Percentiles rank a stretch among this genome's conserved stretches.
These are phyloP conservation scores for Hypomecis atomaria DNA, from an alignment of 2,888 invertebrate species.

Conservation along the genomic window DNA sequence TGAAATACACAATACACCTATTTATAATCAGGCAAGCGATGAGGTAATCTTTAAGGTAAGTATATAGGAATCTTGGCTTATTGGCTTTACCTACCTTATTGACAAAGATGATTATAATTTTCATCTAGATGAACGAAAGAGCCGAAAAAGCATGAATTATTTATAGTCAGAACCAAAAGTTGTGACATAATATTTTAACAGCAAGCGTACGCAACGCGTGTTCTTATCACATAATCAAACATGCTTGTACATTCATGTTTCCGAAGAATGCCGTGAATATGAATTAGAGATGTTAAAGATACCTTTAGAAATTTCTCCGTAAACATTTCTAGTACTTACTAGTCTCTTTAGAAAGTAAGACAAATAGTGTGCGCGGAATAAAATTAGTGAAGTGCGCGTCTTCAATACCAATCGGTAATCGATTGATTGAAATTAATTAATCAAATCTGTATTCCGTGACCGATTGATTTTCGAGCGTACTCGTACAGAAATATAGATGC, in stretches of 20 bases:
- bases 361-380: constrained; percentile 41
- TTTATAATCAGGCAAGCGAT: too few species aligned
- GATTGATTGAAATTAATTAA: constrained; percentile 55
- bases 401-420: constrained; percentile 54
- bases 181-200: constrained; percentile 6
- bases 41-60: too few species aligned
- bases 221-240: constrained; percentile 3
- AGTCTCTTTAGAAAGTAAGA: constrained; percentile 35
- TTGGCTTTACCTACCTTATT: constrained; percentile 7
- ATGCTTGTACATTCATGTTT: constrained; percentile 21
- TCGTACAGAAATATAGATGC: constrained; percentile 34
- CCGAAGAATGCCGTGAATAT: constrained; percentile 21
- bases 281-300: constrained; percentile 14
- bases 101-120: constrained; percentile 28
- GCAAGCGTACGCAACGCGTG: constrained; percentile 3
- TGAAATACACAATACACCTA: too few species aligned
- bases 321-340: constrained; percentile 34
- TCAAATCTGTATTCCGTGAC: constrained; percentile 40
- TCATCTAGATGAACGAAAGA: constrained; percentile 21
- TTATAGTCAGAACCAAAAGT: constrained; percentile 10
- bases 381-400: constrained; percentile 46
- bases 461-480: constrained; percentile 31
- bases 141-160: constrained; percentile 25
- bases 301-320: constrained; percentile 23
- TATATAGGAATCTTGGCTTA: too few species aligned